Percentiles rank a stretch among this genome's conserved stretches.
phyloP scores from a whole-genome alignment of 2,888 invertebrate genomes.

The Lasioglossum oenotherae region DNA sequence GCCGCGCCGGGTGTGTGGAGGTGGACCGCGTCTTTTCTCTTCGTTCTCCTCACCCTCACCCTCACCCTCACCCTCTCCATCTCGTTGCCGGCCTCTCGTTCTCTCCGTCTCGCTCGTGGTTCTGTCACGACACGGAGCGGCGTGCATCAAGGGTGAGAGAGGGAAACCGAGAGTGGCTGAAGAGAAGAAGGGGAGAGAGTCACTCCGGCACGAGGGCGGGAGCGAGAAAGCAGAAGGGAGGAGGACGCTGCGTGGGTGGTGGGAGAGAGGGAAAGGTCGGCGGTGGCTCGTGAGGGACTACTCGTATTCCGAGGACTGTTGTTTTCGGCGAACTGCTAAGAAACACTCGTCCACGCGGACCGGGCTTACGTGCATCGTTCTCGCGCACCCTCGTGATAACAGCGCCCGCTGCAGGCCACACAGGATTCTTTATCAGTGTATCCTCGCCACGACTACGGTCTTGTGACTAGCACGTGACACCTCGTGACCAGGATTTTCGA shows the following conservation, averaged over 20 bases:
- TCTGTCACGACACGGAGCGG: conserved; percentile 42
- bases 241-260: conserved; percentile 66
- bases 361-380: conserved; percentile 32
- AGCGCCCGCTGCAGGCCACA: background rate
- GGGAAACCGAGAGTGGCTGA: conserved; percentile 60
- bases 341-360: conserved; percentile 68
- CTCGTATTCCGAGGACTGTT: conserved; percentile 69
- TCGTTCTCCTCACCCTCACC: background rate
- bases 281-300: conserved; percentile 67
- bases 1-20: conserved; percentile 32
- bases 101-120: background rate
- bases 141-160: conserved; percentile 61
- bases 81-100: background rate
- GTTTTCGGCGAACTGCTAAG: conserved; percentile 72
- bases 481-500: background rate
- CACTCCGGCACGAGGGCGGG: conserved; percentile 70
- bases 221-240: conserved; percentile 58
- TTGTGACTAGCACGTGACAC: background rate
- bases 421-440: background rate
- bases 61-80: too few relatives aligned
- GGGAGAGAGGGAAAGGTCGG: conserved; percentile 69
- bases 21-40: conserved; percentile 35
- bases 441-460: background rate
- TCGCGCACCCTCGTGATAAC: conserved; percentile 16
- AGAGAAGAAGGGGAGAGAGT: conserved; percentile 54